Base-by-base conservation (phyloP, 2,888 invertebrate genomes). In the Eurytoma adleriae region DNA sequence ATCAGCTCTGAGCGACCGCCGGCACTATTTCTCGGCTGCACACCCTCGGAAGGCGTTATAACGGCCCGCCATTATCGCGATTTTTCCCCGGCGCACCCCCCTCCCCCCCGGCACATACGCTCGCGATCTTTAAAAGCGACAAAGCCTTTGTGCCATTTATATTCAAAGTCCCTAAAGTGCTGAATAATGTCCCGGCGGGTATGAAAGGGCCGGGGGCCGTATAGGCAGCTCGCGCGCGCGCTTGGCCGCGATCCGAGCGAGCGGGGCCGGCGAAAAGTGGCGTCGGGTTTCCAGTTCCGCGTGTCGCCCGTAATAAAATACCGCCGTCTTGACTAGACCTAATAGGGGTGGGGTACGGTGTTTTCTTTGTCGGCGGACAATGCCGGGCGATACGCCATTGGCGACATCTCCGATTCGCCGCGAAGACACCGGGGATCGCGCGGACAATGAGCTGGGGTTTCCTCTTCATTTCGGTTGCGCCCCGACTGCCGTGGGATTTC, bases 111-210 rank as follows among this genome's bases (percentile, higher is more conserved):
- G 30, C 62, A 64, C 62, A 64, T 30, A 64, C 40, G 64, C 64
- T 64, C 64, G 70, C 66, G 78, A 80, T 81, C 75, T 69, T 78
- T 71, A 81, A 79, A 76, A 71, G 78, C 76, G 78, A 81, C 78
- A 72, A 72, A 76, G 81, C 62, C 81, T 79, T 81, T 81, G 81
- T 79, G 71, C 75, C 67, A 76, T 81, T 81, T 81, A 76, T 79
- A 81, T 81, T 81, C 81, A 81, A 79, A 81, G 81, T 81, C 78
- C 71, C 74, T 71, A 75, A 78, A 78, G 78, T 78, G 74, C 78
- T 81, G 81, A 78, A 78, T 81, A 81, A 81, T 79, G 81, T 81
- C 73, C 80, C 69, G 14, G 20, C n/a, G 56, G 56, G n/a, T 71
- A 78, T 72, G 78, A 78, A 78, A 78, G n/a, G 75, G 40, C 67